Evolutionary conservation across 2,888 invertebrate genomes (phyloP).

Genomic region (Cephus spinipes): DNA sequence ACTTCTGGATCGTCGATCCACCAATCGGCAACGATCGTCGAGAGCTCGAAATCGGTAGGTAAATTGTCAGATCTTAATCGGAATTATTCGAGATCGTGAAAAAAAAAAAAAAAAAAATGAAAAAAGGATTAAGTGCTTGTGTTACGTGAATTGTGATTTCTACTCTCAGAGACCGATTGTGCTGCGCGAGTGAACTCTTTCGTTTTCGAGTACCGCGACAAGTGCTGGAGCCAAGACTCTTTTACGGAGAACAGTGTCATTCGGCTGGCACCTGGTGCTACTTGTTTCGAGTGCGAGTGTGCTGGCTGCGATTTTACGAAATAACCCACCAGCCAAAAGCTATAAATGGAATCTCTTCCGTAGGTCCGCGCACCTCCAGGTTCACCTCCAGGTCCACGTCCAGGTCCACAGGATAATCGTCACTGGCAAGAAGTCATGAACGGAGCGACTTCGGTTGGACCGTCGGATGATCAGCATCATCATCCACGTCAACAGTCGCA

Average conservation of each 20-base stretch:
- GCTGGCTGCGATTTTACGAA: not conserved
- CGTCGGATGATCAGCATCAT: constrained; percentile 54
- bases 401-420: not conserved
- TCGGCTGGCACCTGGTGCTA: not conserved
- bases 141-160: not conserved
- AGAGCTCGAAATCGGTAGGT: not conserved
- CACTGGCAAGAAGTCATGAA: constrained; percentile 51
- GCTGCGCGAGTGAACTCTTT: not conserved
- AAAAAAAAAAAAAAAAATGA: not conserved
- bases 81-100: not conserved
- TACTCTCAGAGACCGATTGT: not conserved
- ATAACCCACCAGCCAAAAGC: not conserved
- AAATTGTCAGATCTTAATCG: not conserved
- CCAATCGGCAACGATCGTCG: not conserved
- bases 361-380: not conserved
- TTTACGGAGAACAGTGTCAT: not conserved
- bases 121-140: not conserved
- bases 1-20: not conserved
- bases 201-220: not conserved
- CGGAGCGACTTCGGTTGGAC: constrained; percentile 55
- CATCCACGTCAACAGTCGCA: constrained; percentile 55
- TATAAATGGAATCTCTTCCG: not conserved
- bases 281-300: not conserved
- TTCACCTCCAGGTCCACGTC: too few species aligned
- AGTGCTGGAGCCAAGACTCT: not conserved